Conservation (phyloP, 1,140 invertebrate species). For the Hestina assimilis region DNA sequence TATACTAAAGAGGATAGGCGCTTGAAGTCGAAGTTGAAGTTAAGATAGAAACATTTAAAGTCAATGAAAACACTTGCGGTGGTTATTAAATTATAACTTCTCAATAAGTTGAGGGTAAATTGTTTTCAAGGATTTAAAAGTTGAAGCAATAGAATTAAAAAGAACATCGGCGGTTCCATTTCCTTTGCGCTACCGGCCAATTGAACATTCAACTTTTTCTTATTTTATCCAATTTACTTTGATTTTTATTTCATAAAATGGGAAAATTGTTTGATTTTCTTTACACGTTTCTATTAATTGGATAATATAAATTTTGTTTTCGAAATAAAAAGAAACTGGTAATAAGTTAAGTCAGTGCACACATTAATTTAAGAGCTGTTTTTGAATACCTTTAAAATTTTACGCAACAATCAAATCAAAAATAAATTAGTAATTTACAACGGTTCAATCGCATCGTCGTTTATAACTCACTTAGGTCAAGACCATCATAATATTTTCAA, state of each 20-base stretch:
- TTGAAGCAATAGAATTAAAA: conserved; percentile 26
- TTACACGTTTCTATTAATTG: conserved; percentile 6
- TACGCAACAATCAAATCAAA: not conserved
- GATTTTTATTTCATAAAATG: conserved; percentile 22
- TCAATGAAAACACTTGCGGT: not conserved
- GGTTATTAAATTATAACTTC: not conserved
- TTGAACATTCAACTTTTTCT: conserved; percentile 29
- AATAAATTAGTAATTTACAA: not conserved
- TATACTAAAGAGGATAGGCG: too few relatives aligned
- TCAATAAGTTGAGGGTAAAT: conserved; percentile 16
- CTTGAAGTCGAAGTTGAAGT: too few relatives aligned
- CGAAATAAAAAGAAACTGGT: not conserved
- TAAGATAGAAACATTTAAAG: not conserved
- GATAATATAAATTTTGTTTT: not conserved
- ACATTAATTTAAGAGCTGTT: too few relatives aligned
- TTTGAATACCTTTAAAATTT: not conserved
- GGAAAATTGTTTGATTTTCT: conserved; percentile 2
- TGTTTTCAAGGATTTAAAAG: conserved; percentile 25
- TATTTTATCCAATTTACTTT: conserved; percentile 30
- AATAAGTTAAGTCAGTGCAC: too few relatives aligned
- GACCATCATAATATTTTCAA: conserved; percentile 28
- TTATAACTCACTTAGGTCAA: conserved; percentile 31
- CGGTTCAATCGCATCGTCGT: conserved; percentile 5
- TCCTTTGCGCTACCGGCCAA: conserved; percentile 27
- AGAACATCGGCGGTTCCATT: conserved; percentile 29